Percentiles rank a stretch among this genome's conserved stretches.
These are phyloP conservation scores for Trachelus stipa DNA, from an alignment of 2,888 invertebrate species.

Conservation along the genomic window DNA sequence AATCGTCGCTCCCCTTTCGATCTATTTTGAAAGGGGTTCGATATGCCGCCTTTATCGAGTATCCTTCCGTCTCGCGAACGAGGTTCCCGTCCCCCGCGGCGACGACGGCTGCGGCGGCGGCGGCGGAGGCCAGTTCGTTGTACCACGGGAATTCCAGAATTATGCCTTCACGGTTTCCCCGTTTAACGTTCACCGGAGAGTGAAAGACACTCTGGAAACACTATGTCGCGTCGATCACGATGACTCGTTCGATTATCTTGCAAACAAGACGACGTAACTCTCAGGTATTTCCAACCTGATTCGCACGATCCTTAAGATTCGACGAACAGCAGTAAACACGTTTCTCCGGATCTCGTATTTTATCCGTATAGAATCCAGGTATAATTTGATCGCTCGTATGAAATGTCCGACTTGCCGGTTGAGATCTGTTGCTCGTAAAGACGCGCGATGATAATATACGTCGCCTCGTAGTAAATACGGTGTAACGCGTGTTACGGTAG, in stretches of 20 bases:
- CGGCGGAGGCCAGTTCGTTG: not conserved
- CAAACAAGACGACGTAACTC: not conserved
- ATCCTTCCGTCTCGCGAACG: not conserved
- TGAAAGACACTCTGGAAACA: not conserved
- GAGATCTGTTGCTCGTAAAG: not conserved
- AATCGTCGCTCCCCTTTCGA: conserved; percentile 37
- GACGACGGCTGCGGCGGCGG: not conserved
- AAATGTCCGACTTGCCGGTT: not conserved
- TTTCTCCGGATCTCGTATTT: not conserved
- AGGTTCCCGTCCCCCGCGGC: not conserved
- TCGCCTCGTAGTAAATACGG: not conserved
- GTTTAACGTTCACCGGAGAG: not conserved
- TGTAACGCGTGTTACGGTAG: conserved; percentile 8
- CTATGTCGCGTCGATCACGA: not conserved
- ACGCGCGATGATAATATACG: not conserved
- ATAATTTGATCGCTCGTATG: not conserved
- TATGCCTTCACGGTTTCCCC: not conserved
- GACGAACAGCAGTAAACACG: not conserved
- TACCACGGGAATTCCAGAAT: not conserved
- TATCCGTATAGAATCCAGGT: not conserved
- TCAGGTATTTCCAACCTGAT: not conserved
- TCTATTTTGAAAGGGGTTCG: conserved; percentile 5
- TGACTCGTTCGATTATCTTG: not conserved
- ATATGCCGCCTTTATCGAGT: not conserved
- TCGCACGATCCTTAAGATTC: not conserved